Base-by-base conservation (phyloP, 1,140 invertebrate genomes). In the Pygmarrhopalites habei region DNA sequence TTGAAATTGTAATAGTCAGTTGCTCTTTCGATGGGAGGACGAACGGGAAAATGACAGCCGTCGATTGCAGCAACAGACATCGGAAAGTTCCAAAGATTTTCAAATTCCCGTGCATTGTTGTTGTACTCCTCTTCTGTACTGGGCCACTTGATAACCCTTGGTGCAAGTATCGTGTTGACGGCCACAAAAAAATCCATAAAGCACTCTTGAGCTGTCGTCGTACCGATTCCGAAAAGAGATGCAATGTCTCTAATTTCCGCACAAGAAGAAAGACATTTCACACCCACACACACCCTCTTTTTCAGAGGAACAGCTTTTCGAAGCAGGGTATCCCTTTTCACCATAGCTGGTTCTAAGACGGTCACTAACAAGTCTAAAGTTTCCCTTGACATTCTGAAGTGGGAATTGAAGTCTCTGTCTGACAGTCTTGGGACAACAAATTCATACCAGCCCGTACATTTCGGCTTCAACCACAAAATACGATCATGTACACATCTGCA, bases 1-100 rank as follows among this genome's bases (percentile, higher is more conserved):
- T 47, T 47, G n/a, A 12, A 47, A 21, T 47, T 47, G 44, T 47
- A 47, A n/a, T 47, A 47, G 19, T 47, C 44, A 25, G 44, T 47
- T 47, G 44, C 44, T 12, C n/a, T 5, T 19, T 47, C 44, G 4
- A 10, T 47, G 5, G 44, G 44, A 5, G 44, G 44, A 10, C 5
- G 7, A 47, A n/a, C 10, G 19, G 44, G 44, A 25, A 47, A 47
- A 25, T 47, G 44, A n/a, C 44, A 21, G 19, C 44, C 44, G n/a
- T 25, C 44, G 19, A 35, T 35, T 35, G 32, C 5, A 7, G 5
- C 32, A 7, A 47, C 44, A 5, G 44, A 5, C 44, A 47, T 47
- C 7, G 5, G 5, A n/a, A n/a, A 47, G 5, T 47, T 5, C 44
- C 44, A 47, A 5, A 47, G 17, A n/a, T 47, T 47, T 25, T 47